These are phyloP conservation scores for Enteromius radiatus DNA, from an alignment of 2,797 vertebrate species.

Conservation along the genomic window DNA sequence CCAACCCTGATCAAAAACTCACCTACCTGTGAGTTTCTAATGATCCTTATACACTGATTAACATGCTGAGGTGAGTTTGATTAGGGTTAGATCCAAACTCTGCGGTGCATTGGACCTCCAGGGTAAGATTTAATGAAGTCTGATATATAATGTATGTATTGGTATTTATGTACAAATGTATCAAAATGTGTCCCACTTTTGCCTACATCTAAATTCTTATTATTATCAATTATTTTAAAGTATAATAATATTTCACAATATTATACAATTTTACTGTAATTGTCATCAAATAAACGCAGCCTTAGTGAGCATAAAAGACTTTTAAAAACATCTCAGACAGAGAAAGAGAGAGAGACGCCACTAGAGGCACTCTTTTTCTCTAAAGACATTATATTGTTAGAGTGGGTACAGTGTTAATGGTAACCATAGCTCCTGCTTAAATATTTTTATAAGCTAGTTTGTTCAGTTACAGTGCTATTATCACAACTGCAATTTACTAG, in stretches of 20 bases:
- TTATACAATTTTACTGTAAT: background rate
- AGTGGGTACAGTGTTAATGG: background rate
- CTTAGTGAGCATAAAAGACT: background rate
- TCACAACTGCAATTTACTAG: background rate
- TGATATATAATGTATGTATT: too few relatives aligned
- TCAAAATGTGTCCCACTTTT: background rate
- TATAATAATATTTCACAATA: background rate
- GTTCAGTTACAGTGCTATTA: background rate
- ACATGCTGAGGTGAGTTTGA: too few relatives aligned
- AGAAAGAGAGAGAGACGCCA: slow-evolving; percentile 28
- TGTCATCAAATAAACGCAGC: background rate
- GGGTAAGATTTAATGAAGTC: too few relatives aligned
- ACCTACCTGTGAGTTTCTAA: too few relatives aligned
- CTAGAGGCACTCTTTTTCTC: slow-evolving; percentile 51
- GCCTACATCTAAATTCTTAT: background rate
- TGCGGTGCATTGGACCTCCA: too few relatives aligned
- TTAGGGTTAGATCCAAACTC: too few relatives aligned
- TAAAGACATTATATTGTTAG: background rate
- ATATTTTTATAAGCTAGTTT: background rate
- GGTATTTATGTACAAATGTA: background rate
- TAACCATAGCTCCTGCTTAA: background rate
- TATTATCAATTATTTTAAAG: background rate
- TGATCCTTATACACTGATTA: too few relatives aligned
- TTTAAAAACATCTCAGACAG: background rate
- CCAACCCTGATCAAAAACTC: too few relatives aligned